Conservation (phyloP, 1,140 invertebrate genomes). For the Tetramorium alpestre region DNA sequence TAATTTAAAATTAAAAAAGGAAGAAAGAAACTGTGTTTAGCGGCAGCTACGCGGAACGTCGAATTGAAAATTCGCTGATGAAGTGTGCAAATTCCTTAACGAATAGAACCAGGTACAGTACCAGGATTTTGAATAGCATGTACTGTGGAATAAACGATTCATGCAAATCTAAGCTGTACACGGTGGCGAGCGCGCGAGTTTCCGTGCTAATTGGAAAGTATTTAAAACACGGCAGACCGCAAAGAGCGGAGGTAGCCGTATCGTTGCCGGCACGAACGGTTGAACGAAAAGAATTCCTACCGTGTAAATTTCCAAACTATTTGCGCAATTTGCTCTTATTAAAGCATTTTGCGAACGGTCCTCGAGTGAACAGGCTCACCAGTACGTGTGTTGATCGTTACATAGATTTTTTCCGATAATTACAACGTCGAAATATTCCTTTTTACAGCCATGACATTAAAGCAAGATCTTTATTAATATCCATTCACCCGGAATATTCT, state of each 20-base stretch:
- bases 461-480: background rate
- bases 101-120: background rate
- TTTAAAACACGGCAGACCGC: slow-evolving; percentile 53
- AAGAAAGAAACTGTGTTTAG: background rate
- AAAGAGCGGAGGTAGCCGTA: slow-evolving; percentile 28
- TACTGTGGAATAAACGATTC: slow-evolving; percentile 45
- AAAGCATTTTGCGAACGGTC: slow-evolving; percentile 11
- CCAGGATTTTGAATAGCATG: slow-evolving; percentile 33
- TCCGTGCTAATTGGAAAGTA: slow-evolving; percentile 55
- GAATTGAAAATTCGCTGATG: slow-evolving; percentile 18
- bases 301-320: slow-evolving; percentile 52
- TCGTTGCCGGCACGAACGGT: background rate
- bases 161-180: slow-evolving; percentile 47
- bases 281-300: slow-evolving; percentile 34
- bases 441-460: background rate
- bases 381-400: background rate
- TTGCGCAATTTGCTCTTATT: slow-evolving; percentile 46
- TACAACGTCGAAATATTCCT: background rate
- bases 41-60: background rate
- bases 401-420: background rate
- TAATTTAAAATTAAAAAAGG: background rate
- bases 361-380: background rate
- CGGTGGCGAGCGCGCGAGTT: slow-evolving; percentile 32
- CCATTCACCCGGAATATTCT: background rate
- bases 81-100: slow-evolving; percentile 44